Evolutionary conservation across 2,113 vertebrate genomes (phyloP).

Genomic region (Varanus komodoensis): DNA sequence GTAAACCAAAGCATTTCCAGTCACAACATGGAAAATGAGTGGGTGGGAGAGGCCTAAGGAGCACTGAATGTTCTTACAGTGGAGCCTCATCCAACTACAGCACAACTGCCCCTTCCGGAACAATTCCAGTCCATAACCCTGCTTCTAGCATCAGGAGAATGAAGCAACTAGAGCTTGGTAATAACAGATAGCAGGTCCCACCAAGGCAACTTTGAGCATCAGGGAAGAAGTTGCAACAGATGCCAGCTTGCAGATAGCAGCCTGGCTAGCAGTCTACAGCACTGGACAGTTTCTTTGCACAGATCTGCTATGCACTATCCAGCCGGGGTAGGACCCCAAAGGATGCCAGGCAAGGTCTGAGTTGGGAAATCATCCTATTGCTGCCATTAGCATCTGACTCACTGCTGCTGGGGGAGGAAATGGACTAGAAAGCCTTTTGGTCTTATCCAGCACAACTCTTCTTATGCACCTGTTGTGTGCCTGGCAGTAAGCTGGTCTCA

Average conservation of each 20-base stretch:
- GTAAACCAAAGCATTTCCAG: conserved; percentile 26
- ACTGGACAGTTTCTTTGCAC: neutral
- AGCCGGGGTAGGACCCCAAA: neutral
- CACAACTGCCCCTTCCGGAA: neutral
- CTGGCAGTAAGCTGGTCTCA: no score
- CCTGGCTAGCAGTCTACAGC: neutral
- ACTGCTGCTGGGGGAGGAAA: neutral
- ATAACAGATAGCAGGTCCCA: neutral
- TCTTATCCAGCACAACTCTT: neutral
- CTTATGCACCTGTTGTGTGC: no score
- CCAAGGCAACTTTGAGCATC: neutral
- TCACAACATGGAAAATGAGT: neutral
- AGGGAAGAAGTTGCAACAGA: neutral
- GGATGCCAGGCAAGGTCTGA: neutral
- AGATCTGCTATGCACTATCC: neutral
- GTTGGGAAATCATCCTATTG: neutral
- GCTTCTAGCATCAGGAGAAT: neutral
- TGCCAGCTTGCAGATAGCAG: neutral
- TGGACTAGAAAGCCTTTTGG: neutral
- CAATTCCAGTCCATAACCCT: neutral
- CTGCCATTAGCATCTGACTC: neutral
- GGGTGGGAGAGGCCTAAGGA: neutral
- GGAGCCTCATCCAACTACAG: neutral
- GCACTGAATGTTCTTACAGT: neutral
- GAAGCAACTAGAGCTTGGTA: neutral